phyloP scores from a whole-genome alignment of 2,888 invertebrate species.

The Pristionchus mayeri region DNA sequence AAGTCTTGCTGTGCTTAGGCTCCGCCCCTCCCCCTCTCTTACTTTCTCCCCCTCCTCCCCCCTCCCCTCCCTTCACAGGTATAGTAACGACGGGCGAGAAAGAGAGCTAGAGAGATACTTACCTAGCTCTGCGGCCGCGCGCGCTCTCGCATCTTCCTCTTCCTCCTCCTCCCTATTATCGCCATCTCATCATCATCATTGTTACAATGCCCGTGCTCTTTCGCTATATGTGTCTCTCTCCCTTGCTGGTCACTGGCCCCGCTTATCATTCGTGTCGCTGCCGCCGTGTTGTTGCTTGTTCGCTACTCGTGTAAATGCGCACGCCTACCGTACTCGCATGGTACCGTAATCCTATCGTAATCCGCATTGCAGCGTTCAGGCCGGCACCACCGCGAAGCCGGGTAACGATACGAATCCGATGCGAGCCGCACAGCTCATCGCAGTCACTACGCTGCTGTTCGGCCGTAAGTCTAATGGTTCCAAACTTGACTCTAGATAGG shows the following conservation, averaged over 20 bases:
- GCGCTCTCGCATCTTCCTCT: conserved; percentile 17
- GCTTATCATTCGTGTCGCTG: neutral
- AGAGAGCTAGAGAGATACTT: conserved; percentile 32
- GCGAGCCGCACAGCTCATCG: conserved; percentile 43
- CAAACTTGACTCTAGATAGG: too few relatives aligned
- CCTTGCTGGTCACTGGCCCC: neutral
- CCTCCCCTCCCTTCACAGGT: conserved; percentile 48
- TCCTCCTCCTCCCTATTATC: neutral
- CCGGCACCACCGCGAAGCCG: conserved; percentile 12
- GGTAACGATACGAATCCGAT: neutral
- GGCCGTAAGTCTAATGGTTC: neutral
- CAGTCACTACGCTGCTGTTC: conserved; percentile 13
- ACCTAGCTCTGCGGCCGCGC: neutral
- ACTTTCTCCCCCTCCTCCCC: conserved; percentile 32
- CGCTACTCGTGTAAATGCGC: neutral
- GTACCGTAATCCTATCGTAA: neutral
- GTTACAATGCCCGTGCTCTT: conserved; percentile 6
- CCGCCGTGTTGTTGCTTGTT: conserved; percentile 27
- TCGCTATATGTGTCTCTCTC: neutral
- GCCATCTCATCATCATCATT: conserved; percentile 27
- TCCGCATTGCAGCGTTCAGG: neutral
- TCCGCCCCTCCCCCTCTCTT: conserved; percentile 39
- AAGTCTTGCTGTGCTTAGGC: neutral
- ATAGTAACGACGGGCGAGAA: conserved; percentile 25
- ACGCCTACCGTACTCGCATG: neutral